phyloP scores from a whole-genome alignment of 53 echinoderm and acorn worm genomes.

The Temnopleurus reevesii region DNA sequence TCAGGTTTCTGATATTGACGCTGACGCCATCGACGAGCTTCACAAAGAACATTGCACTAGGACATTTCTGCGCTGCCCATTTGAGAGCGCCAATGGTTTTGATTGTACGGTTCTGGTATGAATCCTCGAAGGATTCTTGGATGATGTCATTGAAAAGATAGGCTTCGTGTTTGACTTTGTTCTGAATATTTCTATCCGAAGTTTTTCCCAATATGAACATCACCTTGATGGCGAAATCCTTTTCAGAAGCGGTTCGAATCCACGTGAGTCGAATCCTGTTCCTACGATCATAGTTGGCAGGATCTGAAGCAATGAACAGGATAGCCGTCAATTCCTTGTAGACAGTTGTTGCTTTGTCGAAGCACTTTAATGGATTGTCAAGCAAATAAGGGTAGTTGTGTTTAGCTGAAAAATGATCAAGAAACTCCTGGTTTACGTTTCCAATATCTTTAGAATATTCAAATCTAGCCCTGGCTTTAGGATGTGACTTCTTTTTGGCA shows the following conservation, averaged over 20 bases:
- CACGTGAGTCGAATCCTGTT: conserved; percentile 34
- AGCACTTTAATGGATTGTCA: not conserved
- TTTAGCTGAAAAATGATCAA: not conserved
- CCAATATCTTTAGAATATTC: not conserved
- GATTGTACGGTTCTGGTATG: conserved; percentile 31
- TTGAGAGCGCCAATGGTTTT: conserved; percentile 52
- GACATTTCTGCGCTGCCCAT: conserved; percentile 43
- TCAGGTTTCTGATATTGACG: conserved; percentile 34
- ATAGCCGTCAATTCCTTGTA: not conserved
- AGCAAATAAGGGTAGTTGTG: conserved; percentile 12
- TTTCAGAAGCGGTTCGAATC: not conserved
- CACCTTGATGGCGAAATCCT: not conserved
- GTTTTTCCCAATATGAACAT: conserved; percentile 30
- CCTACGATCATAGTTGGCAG: not conserved
- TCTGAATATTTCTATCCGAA: not conserved
- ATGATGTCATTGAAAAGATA: conserved; percentile 21
- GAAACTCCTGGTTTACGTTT: not conserved
- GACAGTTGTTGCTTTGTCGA: not conserved
- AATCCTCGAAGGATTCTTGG: conserved; percentile 35
- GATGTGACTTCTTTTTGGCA: too few species aligned
- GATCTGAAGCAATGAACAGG: not conserved
- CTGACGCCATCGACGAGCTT: conserved; percentile 56
- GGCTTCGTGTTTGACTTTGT: conserved; percentile 27
- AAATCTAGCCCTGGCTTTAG: too few species aligned
- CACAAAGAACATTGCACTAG: conserved; percentile 7